Evolutionary conservation across 92 coral and sea anemone species (phyloP), one percentile per base, ranked within the genome.

Genomic region (Phenganax marumi): DNA sequence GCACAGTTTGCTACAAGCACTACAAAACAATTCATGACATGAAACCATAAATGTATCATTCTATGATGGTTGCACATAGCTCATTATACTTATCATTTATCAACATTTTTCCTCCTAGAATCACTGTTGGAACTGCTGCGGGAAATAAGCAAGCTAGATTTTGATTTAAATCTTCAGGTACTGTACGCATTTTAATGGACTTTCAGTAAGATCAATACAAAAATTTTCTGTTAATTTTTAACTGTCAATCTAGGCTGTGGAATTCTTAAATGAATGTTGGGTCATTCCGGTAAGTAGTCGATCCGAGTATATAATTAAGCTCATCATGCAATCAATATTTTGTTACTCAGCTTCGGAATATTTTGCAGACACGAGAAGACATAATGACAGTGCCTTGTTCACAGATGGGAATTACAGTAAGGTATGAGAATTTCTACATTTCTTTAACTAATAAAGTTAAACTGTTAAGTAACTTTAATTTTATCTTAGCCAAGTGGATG

Each of bases 81-180:
- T 1, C 43, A 33, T 2, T 33, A 7, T 33, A 2, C 3, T 1
- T 33, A 33, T 33, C 43, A 33, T 33, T 33, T 33, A 33, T 5
- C 52, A 43, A 11, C 12, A n/a, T 46, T 5, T 23, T 50, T n/a
- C 17, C 53, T 57, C 16, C 39, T 62, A 78, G 83, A 78, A 12
- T 78, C 83, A 48, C 60, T 78, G 83, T 63, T 78, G 54, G 83
- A 62, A 78, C 83, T 25, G 16, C 68, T 78, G 10, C 83, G 63
- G 23, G 83, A 78, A 6, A 24, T 78, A 46, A 62, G 83, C 83
- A 78, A 78, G 73, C 60, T 78, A 18, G 50, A 78, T 26, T 78
- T 78, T 78, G 73, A 78, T 63, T 63, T 78, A 62, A 63, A 78
- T 50, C 83, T 78, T 13, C 50, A 78, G 81, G 81, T 76, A 76